Evolutionary conservation across 2,797 vertebrate genomes (phyloP).

Genomic region (Tokudaia muenninki): DNA sequence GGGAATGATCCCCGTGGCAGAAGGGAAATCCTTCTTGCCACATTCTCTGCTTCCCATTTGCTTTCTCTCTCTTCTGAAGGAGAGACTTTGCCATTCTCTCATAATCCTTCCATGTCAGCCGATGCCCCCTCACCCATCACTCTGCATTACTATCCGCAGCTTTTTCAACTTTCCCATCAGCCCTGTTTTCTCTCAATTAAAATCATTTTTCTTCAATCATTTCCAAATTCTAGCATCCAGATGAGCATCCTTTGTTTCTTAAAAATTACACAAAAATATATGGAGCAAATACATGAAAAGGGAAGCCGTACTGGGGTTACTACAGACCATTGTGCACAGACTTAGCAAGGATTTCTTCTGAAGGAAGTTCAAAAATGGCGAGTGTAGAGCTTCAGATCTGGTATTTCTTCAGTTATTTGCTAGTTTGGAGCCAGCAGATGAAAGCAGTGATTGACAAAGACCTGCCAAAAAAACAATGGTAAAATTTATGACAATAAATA

Average conservation of each 20-base stretch:
- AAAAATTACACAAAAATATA: constrained; percentile 37
- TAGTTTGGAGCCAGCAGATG: neutral
- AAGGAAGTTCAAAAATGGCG: neutral
- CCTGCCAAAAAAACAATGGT: neutral
- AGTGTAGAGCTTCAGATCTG: neutral
- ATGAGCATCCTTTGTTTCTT: neutral
- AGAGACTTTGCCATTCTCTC: neutral
- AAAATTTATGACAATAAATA: neutral
- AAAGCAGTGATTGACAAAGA: constrained; percentile 4
- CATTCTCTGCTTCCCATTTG: neutral
- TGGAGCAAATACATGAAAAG: neutral
- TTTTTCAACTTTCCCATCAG: neutral
- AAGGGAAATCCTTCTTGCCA: constrained; percentile 42
- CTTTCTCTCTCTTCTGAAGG: constrained; percentile 20
- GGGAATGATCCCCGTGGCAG: neutral
- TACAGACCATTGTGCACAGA: neutral
- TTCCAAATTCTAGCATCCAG: constrained; percentile 19
- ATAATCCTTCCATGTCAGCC: constrained; percentile 30
- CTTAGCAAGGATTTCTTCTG: neutral
- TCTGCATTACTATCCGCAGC: constrained; percentile 3
- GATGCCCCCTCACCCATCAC: neutral
- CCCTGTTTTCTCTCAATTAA: neutral
- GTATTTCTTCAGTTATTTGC: neutral
- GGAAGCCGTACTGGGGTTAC: neutral
- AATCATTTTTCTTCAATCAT: neutral